Conservation (phyloP, 2,888 invertebrate genomes). For the Vesta saturnalis region DNA sequence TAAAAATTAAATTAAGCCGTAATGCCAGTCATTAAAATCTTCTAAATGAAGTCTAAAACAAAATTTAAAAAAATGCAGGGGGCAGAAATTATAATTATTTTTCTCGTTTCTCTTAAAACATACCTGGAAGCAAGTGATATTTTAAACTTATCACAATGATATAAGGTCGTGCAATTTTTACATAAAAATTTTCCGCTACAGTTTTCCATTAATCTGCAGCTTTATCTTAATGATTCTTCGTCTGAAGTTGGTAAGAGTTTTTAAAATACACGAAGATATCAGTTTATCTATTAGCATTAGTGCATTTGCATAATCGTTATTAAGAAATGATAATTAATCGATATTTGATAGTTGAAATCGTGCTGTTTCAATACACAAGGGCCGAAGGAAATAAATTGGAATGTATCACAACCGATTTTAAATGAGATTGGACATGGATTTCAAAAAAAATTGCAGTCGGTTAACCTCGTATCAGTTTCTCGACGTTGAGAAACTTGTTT, state of each 20-base stretch:
- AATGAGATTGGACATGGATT: conserved; percentile 48
- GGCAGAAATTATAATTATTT: conserved; percentile 56
- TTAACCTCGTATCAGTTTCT: conserved; percentile 48
- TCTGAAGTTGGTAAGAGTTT: conserved; percentile 61
- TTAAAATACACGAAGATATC: conserved; percentile 52
- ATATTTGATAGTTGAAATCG: conserved; percentile 23
- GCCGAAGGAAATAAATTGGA: conserved; percentile 36
- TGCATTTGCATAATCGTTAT: conserved; percentile 19
- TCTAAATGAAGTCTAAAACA: conserved; percentile 34
- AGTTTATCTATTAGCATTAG: conserved; percentile 34
- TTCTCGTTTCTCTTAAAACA: conserved; percentile 52
- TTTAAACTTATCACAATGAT: conserved; percentile 62
- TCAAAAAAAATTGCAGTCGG: conserved; percentile 48
- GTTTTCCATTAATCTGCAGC: conserved; percentile 62
- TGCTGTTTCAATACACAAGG: conserved; percentile 29
- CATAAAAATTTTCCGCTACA: conserved; percentile 64
- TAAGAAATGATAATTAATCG: not conserved
- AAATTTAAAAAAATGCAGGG: conserved; percentile 35
- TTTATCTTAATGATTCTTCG: conserved; percentile 64
- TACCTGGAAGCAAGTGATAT: conserved; percentile 60
- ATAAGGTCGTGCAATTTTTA: conserved; percentile 64
- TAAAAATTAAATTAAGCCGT: conserved; percentile 10
- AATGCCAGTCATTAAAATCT: conserved; percentile 31
- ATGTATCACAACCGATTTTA: conserved; percentile 45
- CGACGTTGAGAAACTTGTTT: conserved; percentile 49